A percentile compares a stretch with the other conserved stretches of the same genome.
These are phyloP conservation scores for Hypocryptadius cinnamomeus DNA, from an alignment of 2,113 vertebrate genomes.

Conservation along the genomic window DNA sequence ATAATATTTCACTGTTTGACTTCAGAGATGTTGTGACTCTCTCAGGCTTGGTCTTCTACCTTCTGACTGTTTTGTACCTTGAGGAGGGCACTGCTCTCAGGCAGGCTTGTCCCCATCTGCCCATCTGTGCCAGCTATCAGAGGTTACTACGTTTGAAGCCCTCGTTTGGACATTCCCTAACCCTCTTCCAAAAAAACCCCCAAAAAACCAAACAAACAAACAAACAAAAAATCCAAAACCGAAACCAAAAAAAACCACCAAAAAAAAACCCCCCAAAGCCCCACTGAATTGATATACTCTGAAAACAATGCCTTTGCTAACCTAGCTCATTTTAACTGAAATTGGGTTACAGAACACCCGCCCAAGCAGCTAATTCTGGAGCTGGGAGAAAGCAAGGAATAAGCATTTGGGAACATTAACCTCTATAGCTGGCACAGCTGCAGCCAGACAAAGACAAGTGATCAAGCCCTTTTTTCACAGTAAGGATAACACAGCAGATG, in stretches of 20 bases:
- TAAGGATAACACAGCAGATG: constrained; percentile 11
- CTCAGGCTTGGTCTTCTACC: background rate
- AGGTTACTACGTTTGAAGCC: background rate
- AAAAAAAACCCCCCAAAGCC: too few species aligned
- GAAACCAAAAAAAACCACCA: too few species aligned
- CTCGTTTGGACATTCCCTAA: background rate
- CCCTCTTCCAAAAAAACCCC: background rate
- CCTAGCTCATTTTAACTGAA: background rate
- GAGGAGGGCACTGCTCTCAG: background rate
- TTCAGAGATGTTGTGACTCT: background rate
- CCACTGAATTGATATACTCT: background rate
- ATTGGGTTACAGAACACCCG: background rate
- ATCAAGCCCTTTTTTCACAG: constrained; percentile 9
- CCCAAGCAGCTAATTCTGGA: background rate
- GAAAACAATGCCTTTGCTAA: background rate
- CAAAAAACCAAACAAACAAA: too few species aligned
- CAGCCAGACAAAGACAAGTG: constrained; percentile 23
- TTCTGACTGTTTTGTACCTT: background rate
- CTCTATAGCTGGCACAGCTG: constrained; percentile 30
- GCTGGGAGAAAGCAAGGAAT: background rate
- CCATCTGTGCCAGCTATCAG: background rate
- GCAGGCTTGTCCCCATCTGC: background rate
- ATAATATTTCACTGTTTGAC: background rate
- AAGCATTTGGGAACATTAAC: background rate
- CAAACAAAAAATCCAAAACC: background rate